These are phyloP conservation scores for Scrobipalpa costella DNA, from an alignment of 2,888 invertebrate genomes.

Conservation along the genomic window DNA sequence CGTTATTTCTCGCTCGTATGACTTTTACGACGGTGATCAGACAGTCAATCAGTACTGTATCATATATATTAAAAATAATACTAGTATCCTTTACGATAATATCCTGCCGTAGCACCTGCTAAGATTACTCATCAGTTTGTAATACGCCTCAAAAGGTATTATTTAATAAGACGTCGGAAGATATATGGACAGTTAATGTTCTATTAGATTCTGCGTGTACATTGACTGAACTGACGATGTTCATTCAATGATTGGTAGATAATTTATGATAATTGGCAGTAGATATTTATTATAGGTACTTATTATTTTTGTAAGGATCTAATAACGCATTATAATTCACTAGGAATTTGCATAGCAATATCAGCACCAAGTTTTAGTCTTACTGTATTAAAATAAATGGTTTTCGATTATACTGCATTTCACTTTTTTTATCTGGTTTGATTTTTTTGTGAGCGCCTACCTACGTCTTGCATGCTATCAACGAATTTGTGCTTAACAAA, in stretches of 20 bases:
- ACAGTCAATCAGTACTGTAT: background rate
- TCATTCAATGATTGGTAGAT: background rate
- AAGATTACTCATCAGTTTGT: conserved; percentile 44
- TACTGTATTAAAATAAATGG: too few species aligned
- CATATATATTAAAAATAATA: background rate
- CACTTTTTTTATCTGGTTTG: too few species aligned
- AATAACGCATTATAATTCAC: too few species aligned
- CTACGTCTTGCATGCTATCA: too few species aligned
- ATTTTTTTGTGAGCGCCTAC: too few species aligned
- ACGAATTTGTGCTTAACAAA: too few species aligned
- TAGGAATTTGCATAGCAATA: too few species aligned
- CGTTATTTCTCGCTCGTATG: too few species aligned
- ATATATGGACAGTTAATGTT: conserved; percentile 9
- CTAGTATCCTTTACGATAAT: conserved; percentile 24
- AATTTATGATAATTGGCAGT: background rate
- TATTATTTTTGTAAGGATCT: background rate
- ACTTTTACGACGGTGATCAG: conserved; percentile 4
- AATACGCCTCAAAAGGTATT: conserved; percentile 23
- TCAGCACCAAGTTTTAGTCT: too few species aligned
- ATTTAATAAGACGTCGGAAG: conserved; percentile 24
- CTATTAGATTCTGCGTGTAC: conserved; percentile 15
- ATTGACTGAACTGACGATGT: background rate
- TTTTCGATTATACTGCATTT: too few species aligned
- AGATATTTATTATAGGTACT: background rate
- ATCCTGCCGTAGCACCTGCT: conserved; percentile 48